A percentile compares a stretch with the other conserved stretches of the same genome.
These are phyloP conservation scores for Hepsetus odoe DNA, from an alignment of 2,113 vertebrate genomes.

Conservation along the genomic window DNA sequence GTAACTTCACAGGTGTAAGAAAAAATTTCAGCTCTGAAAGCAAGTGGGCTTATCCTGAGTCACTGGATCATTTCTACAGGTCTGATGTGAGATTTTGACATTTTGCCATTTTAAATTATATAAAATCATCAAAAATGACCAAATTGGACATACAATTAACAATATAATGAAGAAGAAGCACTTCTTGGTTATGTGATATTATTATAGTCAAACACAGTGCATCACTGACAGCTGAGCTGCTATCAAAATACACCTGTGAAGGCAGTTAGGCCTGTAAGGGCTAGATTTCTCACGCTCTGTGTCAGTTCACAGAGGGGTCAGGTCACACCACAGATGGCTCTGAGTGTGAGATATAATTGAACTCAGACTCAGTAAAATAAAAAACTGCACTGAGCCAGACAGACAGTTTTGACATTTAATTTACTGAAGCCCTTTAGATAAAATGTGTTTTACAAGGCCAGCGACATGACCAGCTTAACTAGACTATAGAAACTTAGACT, in stretches of 20 bases:
- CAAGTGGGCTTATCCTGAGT: too few species aligned
- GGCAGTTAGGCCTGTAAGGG: slow-evolving; percentile 8
- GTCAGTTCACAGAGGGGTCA: slow-evolving; percentile 32
- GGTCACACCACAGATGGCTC: slow-evolving; percentile 47
- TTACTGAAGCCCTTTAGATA: slow-evolving; percentile 22
- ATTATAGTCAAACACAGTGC: background rate
- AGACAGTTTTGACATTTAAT: slow-evolving; percentile 36
- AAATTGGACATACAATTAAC: too few species aligned
- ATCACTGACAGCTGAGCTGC: background rate
- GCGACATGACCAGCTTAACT: slow-evolving; percentile 1
- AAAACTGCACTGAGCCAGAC: slow-evolving; percentile 16
- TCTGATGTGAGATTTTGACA: too few species aligned
- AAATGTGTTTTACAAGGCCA: background rate
- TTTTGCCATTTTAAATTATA: too few species aligned
- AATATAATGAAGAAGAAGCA: too few species aligned
- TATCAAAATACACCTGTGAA: slow-evolving; percentile 21
- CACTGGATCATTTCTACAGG: too few species aligned
- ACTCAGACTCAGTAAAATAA: slow-evolving; percentile 31
- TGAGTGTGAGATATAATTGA: slow-evolving; percentile 39
- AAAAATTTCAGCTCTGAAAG: too few species aligned
- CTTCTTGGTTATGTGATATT: background rate
- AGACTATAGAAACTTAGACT: background rate
- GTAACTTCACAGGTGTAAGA: too few species aligned
- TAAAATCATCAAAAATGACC: too few species aligned
- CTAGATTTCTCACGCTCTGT: slow-evolving; percentile 29